phyloP scores from a whole-genome alignment of 2,113 vertebrate genomes.

The Haemorhous mexicanus region DNA sequence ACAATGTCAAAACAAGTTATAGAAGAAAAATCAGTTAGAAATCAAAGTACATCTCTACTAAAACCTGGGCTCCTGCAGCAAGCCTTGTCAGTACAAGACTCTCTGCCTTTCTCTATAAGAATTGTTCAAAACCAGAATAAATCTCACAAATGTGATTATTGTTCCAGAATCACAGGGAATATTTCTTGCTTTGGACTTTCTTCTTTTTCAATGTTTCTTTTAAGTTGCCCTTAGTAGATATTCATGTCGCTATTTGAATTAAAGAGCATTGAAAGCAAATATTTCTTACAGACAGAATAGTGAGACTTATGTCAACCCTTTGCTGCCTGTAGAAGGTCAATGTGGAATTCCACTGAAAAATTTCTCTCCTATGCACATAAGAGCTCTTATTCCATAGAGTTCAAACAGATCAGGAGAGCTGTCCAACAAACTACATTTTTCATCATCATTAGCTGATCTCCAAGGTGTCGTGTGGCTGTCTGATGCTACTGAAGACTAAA shows the following conservation, averaged over 20 bases:
- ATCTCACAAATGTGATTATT: not conserved
- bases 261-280: not conserved
- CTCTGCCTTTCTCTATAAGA: not conserved
- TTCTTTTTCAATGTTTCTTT: not conserved
- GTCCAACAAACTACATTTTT: not conserved
- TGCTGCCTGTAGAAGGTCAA: not conserved
- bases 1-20: not conserved
- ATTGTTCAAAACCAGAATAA: not conserved
- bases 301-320: not conserved
- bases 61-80: not conserved
- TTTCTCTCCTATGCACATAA: not conserved
- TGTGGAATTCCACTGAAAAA: not conserved
- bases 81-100: not conserved
- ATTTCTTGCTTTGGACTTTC: not conserved
- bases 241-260: not conserved
- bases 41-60: not conserved
- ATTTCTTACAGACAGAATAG: not conserved
- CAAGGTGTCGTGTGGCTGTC: not conserved
- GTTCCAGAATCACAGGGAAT: not conserved
- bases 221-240: not conserved
- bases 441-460: slow-evolving; percentile 40
- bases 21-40: not conserved
- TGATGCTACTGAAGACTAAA: not conserved
- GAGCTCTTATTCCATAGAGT: not conserved
- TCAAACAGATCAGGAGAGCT: not conserved